These are phyloP conservation scores for Camelus dromedarius DNA, from an alignment of 2,113 vertebrate species.

Conservation along the genomic window DNA sequence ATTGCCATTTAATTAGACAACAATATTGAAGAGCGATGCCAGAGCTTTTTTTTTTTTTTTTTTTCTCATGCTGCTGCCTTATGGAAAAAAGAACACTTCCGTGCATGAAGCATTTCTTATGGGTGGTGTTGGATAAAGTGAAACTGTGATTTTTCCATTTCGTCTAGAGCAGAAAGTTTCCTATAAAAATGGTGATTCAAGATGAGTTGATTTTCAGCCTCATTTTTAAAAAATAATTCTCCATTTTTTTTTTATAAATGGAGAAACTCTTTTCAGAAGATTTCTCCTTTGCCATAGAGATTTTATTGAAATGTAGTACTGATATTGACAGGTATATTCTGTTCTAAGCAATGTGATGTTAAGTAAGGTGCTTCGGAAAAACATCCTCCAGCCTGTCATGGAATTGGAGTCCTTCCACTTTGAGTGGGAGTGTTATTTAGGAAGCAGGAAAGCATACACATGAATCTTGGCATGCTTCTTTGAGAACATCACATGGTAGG, in stretches of 20 bases:
- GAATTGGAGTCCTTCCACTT: constrained; percentile 4
- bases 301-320: background rate
- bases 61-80: constrained; percentile 4
- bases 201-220: constrained; percentile 53
- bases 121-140: constrained; percentile 43
- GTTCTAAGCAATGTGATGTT: background rate
- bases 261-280: background rate
- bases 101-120: constrained; percentile 63
- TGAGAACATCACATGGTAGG: background rate
- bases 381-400: background rate
- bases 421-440: constrained; percentile 30
- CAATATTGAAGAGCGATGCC: constrained; percentile 84
- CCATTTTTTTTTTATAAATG: background rate
- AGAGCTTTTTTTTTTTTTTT: constrained; percentile 58
- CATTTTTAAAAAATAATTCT: constrained; percentile 38
- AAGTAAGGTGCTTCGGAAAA: constrained; percentile 50
- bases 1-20: constrained; percentile 89
- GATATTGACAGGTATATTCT: constrained; percentile 30
- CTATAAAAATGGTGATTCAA: constrained; percentile 39
- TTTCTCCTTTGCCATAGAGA: background rate
- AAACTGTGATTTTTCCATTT: constrained; percentile 72
- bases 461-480: background rate
- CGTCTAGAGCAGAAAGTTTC: constrained; percentile 62
- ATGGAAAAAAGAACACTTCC: constrained; percentile 24
- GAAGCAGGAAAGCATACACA: background rate